Base-by-base conservation (phyloP, 2,113 vertebrate genomes). In the Solenodon paradoxus region DNA sequence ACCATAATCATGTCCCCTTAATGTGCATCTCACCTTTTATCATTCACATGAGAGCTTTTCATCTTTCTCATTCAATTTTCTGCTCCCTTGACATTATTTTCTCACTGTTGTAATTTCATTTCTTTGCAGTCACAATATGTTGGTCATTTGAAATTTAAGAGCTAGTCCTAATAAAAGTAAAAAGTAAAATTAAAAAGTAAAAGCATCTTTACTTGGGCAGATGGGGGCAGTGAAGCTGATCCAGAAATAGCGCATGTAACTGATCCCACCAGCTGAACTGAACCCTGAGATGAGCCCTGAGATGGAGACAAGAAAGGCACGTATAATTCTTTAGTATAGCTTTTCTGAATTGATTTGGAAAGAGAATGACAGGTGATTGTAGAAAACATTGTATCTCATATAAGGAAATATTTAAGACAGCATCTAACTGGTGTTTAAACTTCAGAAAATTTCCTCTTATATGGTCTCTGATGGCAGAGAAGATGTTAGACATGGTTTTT, bases 401-500 rank as follows among this genome's bases (percentile, higher is more conserved):
- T 88, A 94, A 94, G 57, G 64, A 94, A 64, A 85, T 68, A 53
- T 42, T 72, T 63, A 68, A 80, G 40, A 92, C n/a, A 66, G 84
- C 13, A 61, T 24, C 71, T 85, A 53, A 95, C 85, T 74, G 72
- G 40, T 84, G 55, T 80, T 92, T 69, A 45, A 80, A 61, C 42
- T 84, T 89, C 64, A 74, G n/a, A 80, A 96, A 68, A 10, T 53
- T 94, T 88, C 53, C 42, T 68, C 78, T 85, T 59, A 30, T 24
- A 16, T 30, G 17, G n/a, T n/a, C 1, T 85, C 49, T 92, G 35
- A 74, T 68, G 55, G 32, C 19, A 85, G 28, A 16, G 57, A 69
- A 85, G 64, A 89, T 61, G 35, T 61, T 81, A 66, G 81, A 7
- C 35, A 75, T 55, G 0, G 19, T 79, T 92, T 92, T 85, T 68